A percentile compares a stretch with the other conserved stretches of the same genome.
Evolutionary conservation across 2,113 vertebrate species (phyloP).

Genomic region (Cololabis saira): DNA sequence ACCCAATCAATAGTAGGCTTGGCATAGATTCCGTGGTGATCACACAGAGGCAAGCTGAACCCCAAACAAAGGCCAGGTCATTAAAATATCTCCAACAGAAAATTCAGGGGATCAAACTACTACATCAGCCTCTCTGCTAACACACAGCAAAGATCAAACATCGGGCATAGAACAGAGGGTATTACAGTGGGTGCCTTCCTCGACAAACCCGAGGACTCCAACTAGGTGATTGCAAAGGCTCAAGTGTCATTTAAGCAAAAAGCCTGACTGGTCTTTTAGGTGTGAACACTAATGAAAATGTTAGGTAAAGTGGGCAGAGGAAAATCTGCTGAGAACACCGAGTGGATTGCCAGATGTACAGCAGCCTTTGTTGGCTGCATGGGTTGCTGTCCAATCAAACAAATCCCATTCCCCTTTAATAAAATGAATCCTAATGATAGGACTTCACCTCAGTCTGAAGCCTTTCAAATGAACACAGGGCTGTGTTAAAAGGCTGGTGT

Average conservation of each 20-base stretch:
- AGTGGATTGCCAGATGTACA: conserved; percentile 56
- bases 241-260: conserved; percentile 25
- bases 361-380: conserved; percentile 62
- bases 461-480: conserved; percentile 46
- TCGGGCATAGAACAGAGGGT: conserved; percentile 54
- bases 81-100: conserved; percentile 84
- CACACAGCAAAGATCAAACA: conserved; percentile 72
- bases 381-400: conserved; percentile 61
- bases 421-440: conserved; percentile 51
- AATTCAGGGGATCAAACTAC: conserved; percentile 56
- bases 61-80: conserved; percentile 79
- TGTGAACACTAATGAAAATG: conserved; percentile 71
- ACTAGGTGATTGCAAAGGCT: conserved; percentile 51
- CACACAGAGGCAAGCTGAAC: conserved; percentile 60
- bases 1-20: conserved; percentile 67
- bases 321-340: conserved; percentile 57
- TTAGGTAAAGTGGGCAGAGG: conserved; percentile 43
- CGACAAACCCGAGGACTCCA: conserved; percentile 50
- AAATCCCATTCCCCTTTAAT: conserved; percentile 45
- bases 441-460: conserved; percentile 43
- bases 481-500: conserved; percentile 40
- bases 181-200: conserved; percentile 25
- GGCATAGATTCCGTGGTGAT: conserved; percentile 51
- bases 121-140: conserved; percentile 71
- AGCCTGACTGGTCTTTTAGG: conserved; percentile 45